Percentiles rank a stretch among this genome's conserved stretches.
Evolutionary conservation across 2,888 invertebrate genomes (phyloP).

Genomic region (Lithophane ornitopus): DNA sequence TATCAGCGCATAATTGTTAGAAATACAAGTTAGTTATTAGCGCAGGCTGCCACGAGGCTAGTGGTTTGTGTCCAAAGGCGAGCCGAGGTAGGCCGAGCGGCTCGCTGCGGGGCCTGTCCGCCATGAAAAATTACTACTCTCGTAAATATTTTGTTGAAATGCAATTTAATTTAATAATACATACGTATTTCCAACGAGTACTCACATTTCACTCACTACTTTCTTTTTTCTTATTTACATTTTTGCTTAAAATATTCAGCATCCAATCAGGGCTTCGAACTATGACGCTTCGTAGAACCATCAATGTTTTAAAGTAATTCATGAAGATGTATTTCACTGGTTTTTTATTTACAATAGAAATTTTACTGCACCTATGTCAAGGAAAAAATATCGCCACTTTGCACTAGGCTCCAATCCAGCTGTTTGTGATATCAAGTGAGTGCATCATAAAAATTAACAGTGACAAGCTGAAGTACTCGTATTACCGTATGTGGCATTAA

Average conservation of each 20-base stretch:
- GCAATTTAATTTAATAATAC: slow-evolving; percentile 86
- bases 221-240: slow-evolving; percentile 61
- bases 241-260: slow-evolving; percentile 66
- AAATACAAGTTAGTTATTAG: slow-evolving; percentile 67
- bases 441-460: slow-evolving; percentile 87
- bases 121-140: slow-evolving; percentile 84
- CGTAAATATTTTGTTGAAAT: slow-evolving; percentile 86
- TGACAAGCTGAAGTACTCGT: slow-evolving; percentile 84
- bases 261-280: slow-evolving; percentile 57
- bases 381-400: slow-evolving; percentile 58
- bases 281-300: slow-evolving; percentile 44
- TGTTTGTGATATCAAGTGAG: slow-evolving; percentile 79
- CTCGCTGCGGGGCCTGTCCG: slow-evolving; percentile 80
- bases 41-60: slow-evolving; percentile 68
- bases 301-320: slow-evolving; percentile 36
- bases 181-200: slow-evolving; percentile 73
- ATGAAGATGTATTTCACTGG: slow-evolving; percentile 26
- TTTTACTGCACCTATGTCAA: slow-evolving; percentile 30
- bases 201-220: slow-evolving; percentile 68
- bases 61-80: slow-evolving; percentile 66
- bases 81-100: slow-evolving; percentile 70
- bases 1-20: slow-evolving; percentile 70
- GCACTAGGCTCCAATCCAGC: slow-evolving; percentile 47
- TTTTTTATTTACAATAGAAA: slow-evolving; percentile 46
- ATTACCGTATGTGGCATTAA: slow-evolving; percentile 87